Percentiles rank a stretch among this genome's conserved stretches.
These are phyloP conservation scores for Clinocottus analis DNA, from an alignment of 2,113 vertebrate species.

Conservation along the genomic window DNA sequence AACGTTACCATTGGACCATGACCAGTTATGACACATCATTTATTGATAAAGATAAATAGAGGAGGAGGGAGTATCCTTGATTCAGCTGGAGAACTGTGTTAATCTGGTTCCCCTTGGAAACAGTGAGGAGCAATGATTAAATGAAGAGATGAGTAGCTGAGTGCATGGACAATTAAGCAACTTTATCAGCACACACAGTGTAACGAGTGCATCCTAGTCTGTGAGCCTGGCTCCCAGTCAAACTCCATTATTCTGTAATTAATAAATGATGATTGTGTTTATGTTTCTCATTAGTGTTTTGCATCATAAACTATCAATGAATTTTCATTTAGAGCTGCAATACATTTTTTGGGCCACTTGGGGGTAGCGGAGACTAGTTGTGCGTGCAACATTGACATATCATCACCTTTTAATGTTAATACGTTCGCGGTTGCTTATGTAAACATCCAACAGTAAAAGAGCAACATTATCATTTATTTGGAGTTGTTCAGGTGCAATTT, in stretches of 20 bases:
- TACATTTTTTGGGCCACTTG: not conserved
- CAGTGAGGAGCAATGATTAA: conserved; percentile 28
- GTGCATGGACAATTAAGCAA: conserved; percentile 18
- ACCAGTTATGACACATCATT: conserved; percentile 30
- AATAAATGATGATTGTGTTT: not conserved
- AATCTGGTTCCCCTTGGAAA: conserved; percentile 39
- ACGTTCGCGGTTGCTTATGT: not conserved
- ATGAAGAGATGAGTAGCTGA: conserved; percentile 17
- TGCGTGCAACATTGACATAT: not conserved
- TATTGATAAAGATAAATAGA: conserved; percentile 31
- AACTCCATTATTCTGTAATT: not conserved
- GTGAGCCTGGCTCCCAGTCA: not conserved
- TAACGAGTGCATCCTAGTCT: not conserved
- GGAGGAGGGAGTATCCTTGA: conserved; percentile 10
- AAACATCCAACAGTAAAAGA: not conserved
- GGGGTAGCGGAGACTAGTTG: not conserved
- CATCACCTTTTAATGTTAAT: not conserved
- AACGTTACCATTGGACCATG: conserved; percentile 9
- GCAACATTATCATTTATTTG: not conserved
- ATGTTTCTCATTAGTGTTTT: not conserved
- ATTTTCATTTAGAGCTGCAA: not conserved
- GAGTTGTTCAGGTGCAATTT: not conserved
- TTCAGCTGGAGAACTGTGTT: conserved; percentile 39
- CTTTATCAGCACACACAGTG: not conserved
- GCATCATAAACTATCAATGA: not conserved